phyloP scores from a whole-genome alignment of 2,888 invertebrate species.

The Cryptophagus acutangulus region DNA sequence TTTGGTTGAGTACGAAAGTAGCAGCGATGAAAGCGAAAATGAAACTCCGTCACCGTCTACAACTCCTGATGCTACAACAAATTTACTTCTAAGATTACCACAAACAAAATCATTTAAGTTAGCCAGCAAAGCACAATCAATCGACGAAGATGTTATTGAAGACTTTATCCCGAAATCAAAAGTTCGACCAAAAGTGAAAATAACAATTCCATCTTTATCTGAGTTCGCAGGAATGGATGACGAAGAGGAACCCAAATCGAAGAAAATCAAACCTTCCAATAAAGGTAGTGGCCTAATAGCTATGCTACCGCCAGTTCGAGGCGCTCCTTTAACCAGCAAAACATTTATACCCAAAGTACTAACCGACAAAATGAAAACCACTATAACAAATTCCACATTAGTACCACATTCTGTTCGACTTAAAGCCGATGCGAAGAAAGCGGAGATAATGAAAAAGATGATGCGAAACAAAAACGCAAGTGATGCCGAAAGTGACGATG shows the following conservation, averaged over 20 bases:
- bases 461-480: constrained; percentile 18
- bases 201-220: constrained; percentile 36
- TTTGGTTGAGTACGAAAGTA: too few species aligned
- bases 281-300: constrained; percentile 35
- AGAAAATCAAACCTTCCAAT: constrained; percentile 26
- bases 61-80: too few species aligned
- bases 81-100: too few species aligned
- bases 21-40: too few species aligned
- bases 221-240: constrained; percentile 30
- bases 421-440: constrained; percentile 22
- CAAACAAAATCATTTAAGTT: too few species aligned
- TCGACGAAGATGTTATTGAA: constrained; percentile 37
- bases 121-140: too few species aligned
- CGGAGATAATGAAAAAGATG: constrained; percentile 15
- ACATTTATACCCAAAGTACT: constrained; percentile 34
- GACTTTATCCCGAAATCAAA: constrained; percentile 38
- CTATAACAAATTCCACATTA: constrained; percentile 16
- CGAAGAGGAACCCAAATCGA: constrained; percentile 27
- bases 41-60: too few species aligned
- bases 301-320: constrained; percentile 36
- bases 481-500: constrained; percentile 36
- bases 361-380: constrained; percentile 23
- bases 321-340: constrained; percentile 28
- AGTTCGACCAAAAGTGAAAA: constrained; percentile 34
- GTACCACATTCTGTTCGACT: constrained; percentile 25